Percentiles rank a stretch among this genome's conserved stretches.
phyloP scores from a whole-genome alignment of 2,888 invertebrate species.

The Deilephila elpenor region DNA sequence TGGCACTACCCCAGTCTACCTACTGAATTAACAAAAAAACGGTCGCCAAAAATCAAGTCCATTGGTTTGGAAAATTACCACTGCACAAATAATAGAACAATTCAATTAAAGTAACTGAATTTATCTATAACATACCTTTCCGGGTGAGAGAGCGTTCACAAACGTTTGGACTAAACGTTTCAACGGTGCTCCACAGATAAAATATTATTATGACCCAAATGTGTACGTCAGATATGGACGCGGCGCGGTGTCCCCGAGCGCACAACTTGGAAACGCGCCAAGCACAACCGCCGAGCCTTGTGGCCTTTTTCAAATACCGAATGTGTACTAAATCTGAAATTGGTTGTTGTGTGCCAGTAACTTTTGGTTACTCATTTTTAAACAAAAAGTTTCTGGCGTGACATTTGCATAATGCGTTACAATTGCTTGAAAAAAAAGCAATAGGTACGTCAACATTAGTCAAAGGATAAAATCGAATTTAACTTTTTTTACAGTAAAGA shows the following conservation, averaged over 20 bases:
- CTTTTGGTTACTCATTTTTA: not conserved
- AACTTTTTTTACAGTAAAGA: too few species aligned
- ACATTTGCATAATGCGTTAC: too few species aligned
- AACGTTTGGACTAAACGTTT: conserved; percentile 48
- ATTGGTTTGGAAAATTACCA: conserved; percentile 8
- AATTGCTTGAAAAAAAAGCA: too few species aligned
- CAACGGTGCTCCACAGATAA: conserved; percentile 54
- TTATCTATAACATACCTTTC: conserved; percentile 28
- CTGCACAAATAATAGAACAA: conserved; percentile 24
- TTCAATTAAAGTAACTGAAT: conserved; percentile 25
- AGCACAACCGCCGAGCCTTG: conserved; percentile 39
- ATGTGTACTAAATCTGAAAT: conserved; percentile 51
- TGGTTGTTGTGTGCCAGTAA: conserved; percentile 28
- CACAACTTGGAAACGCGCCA: conserved; percentile 62
- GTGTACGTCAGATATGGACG: conserved; percentile 51
- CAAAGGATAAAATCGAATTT: too few species aligned
- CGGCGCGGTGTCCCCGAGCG: conserved; percentile 52
- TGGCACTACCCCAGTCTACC: too few species aligned
- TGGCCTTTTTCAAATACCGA: conserved; percentile 61
- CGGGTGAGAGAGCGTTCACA: conserved; percentile 33
- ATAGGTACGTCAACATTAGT: too few species aligned
- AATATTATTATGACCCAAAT: conserved; percentile 70
- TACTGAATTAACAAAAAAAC: not conserved
- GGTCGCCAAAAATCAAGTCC: not conserved
- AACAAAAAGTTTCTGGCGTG: too few species aligned